phyloP scores from a whole-genome alignment of 2,888 invertebrate genomes.

The Prenolepis imparis region DNA sequence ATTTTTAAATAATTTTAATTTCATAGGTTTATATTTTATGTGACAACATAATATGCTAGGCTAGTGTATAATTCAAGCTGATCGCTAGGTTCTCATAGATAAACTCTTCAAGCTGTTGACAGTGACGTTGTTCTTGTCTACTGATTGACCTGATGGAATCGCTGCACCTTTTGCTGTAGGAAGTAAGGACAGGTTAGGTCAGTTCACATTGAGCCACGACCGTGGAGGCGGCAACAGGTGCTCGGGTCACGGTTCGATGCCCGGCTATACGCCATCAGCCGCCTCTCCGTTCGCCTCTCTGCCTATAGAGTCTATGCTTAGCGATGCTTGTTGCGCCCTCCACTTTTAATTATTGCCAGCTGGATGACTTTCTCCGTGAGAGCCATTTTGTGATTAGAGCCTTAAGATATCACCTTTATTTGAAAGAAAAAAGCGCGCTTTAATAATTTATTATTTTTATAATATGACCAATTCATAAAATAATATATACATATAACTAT shows the following conservation, averaged over 20 bases:
- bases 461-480: not conserved
- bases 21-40: not conserved
- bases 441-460: not conserved
- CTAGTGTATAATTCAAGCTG: not conserved
- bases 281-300: conserved; percentile 50
- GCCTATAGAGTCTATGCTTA: not conserved
- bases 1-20: not conserved
- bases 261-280: conserved; percentile 70
- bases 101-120: conserved; percentile 2
- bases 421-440: not conserved
- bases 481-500: not conserved
- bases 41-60: not conserved
- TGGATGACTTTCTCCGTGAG: conserved; percentile 2
- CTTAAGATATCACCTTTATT: not conserved
- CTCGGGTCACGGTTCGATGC: conserved; percentile 84
- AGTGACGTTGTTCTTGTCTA: conserved; percentile 27
- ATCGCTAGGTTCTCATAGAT: not conserved
- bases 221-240: conserved; percentile 83
- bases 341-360: conserved; percentile 49
- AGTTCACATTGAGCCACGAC: conserved; percentile 75
- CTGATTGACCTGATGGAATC: conserved; percentile 2
- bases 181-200: conserved; percentile 71
- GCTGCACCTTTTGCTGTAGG: conserved; percentile 20
- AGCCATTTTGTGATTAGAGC: conserved; percentile 12
- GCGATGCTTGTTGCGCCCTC: conserved; percentile 11